Evolutionary conservation across 2,113 vertebrate species (phyloP).

Genomic region (Callospermophilus lateralis): DNA sequence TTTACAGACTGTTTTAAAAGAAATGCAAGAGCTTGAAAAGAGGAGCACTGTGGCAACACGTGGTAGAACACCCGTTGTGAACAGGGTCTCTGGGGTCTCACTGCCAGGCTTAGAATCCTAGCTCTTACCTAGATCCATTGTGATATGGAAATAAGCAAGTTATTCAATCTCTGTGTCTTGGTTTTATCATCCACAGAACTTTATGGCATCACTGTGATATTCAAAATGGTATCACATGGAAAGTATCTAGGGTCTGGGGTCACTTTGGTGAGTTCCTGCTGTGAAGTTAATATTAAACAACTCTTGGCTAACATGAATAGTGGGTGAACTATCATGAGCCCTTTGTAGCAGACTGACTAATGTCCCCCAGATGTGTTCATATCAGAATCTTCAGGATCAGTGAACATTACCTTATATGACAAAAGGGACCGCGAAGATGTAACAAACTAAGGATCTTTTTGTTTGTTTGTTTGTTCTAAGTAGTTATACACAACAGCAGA

Average conservation of each 20-base stretch:
- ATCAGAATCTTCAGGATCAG: not conserved
- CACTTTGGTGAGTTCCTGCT: accelerated
- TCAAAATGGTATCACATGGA: not conserved
- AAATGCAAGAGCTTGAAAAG: not conserved
- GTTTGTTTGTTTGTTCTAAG: no score
- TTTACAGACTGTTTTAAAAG: not conserved
- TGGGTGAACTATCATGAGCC: not conserved
- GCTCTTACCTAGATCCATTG: not conserved
- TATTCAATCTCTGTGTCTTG: not conserved
- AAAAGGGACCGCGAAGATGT: not conserved
- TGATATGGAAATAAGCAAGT: not conserved
- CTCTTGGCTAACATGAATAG: not conserved
- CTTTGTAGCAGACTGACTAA: not conserved
- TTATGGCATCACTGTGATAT: not conserved
- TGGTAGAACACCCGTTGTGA: not conserved
- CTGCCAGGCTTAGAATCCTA: not conserved
- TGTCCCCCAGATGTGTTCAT: not conserved
- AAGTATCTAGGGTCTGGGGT: not conserved
- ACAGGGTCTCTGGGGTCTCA: not conserved
- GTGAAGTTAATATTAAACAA: not conserved
- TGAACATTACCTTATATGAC: not conserved
- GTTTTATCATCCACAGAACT: not conserved
- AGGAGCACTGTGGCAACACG: not conserved
- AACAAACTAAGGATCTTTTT: not conserved
- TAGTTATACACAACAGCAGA: no score